phyloP scores from a whole-genome alignment of 2,888 invertebrate species.

The Seira ritae region DNA sequence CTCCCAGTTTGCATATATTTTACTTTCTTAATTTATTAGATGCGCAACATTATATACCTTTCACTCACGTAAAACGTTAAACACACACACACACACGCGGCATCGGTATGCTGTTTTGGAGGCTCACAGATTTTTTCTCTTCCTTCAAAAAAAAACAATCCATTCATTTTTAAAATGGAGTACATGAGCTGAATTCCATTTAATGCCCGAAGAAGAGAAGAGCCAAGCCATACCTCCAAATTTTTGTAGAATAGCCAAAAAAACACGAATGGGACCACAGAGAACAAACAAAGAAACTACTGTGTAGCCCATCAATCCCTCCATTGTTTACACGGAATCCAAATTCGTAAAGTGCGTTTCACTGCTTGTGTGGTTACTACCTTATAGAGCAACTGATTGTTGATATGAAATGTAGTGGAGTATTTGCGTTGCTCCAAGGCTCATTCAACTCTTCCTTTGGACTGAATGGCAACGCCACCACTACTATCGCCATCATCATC shows the following conservation, averaged over 20 bases:
- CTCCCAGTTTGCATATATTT: not conserved
- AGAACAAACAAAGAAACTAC: not conserved
- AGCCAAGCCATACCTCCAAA: not conserved
- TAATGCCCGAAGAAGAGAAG: not conserved
- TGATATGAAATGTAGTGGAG: not conserved
- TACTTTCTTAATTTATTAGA: not conserved
- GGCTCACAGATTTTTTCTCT: constrained; percentile 4
- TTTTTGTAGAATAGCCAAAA: constrained; percentile 1
- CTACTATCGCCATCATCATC: constrained; percentile 37
- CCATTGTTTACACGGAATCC: not conserved
- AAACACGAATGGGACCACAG: constrained; percentile 11
- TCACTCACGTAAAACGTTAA: not conserved
- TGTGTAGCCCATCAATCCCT: not conserved
- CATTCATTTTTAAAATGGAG: not conserved
- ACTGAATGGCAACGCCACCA: not conserved
- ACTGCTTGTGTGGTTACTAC: not conserved
- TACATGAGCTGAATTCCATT: not conserved
- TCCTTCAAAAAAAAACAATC: not conserved
- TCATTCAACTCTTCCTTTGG: not conserved
- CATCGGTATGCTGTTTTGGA: not conserved
- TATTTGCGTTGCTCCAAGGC: not conserved
- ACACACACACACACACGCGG: not conserved
- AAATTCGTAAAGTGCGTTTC: constrained; percentile 10
- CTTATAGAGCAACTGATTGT: not conserved
- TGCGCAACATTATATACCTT: not conserved